Evolutionary conservation across 2,888 invertebrate species (phyloP).

Genomic region (Diaprepes abbreviatus): DNA sequence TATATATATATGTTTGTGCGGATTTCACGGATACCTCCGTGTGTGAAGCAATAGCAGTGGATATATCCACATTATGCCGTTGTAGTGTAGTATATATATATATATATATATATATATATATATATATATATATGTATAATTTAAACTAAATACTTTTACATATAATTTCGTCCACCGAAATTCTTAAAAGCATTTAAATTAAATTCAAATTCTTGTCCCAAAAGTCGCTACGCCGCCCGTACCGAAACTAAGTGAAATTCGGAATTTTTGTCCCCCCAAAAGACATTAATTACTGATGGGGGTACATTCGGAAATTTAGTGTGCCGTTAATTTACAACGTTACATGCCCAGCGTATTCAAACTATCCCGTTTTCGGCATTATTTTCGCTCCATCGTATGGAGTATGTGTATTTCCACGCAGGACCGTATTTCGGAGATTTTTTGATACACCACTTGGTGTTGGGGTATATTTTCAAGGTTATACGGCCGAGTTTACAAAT

Average conservation of each 20-base stretch:
- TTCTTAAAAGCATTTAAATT: conserved; percentile 29
- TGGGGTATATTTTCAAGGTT: too few relatives aligned
- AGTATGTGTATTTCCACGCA: conserved; percentile 32
- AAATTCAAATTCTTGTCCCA: conserved; percentile 24
- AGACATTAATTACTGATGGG: conserved; percentile 54
- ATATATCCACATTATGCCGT: too few relatives aligned
- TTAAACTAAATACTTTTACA: background rate
- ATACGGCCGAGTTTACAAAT: too few relatives aligned
- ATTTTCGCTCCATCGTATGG: conserved; percentile 56
- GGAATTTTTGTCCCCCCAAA: conserved; percentile 52
- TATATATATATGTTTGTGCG: too few relatives aligned
- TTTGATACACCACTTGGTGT: too few relatives aligned
- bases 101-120: too few relatives aligned
- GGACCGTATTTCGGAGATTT: conserved; percentile 27
- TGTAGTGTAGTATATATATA: too few relatives aligned
- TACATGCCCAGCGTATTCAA: conserved; percentile 57
- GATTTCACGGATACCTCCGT: too few relatives aligned
- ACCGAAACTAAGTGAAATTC: conserved; percentile 43
- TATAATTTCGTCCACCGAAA: background rate
- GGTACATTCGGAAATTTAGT: conserved; percentile 56
- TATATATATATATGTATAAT: too few relatives aligned
- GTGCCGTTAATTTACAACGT: conserved; percentile 57
- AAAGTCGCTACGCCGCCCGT: conserved; percentile 4
- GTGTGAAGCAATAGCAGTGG: too few relatives aligned
- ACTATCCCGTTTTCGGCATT: conserved; percentile 58